Percentiles rank a stretch among this genome's conserved stretches.
Conservation (phyloP, 2,888 invertebrate species). For the Digitonthophagus gazella region DNA sequence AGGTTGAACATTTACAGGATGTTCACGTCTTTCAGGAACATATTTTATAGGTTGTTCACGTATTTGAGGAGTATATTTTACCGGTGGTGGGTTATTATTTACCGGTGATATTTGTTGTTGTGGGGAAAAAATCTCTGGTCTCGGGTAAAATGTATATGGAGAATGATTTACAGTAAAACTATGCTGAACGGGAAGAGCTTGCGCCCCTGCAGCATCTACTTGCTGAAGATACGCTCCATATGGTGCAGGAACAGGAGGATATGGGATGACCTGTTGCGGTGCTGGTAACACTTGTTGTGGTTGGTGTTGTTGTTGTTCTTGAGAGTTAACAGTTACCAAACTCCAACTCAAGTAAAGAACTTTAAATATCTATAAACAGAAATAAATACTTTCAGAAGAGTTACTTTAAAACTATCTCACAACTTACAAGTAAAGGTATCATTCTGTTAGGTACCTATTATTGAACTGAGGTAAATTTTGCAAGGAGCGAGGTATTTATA, state of each 20-base stretch:
- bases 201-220: constrained; percentile 16
- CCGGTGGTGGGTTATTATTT: constrained; percentile 2
- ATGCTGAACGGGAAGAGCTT: constrained; percentile 31
- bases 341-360: not conserved
- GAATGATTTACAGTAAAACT: constrained; percentile 31
- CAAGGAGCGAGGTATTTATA: constrained; percentile 2
- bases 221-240: constrained; percentile 9
- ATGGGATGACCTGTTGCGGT: not conserved
- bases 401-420: not conserved
- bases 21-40: not conserved
- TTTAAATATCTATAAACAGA: not conserved
- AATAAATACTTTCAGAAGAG: not conserved
- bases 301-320: not conserved
- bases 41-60: constrained; percentile 1
- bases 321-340: not conserved
- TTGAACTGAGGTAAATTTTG: constrained; percentile 4
- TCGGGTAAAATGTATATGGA: constrained; percentile 16
- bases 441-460: not conserved
- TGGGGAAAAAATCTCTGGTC: constrained; percentile 11
- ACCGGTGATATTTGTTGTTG: constrained; percentile 20
- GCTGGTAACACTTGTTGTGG: constrained; percentile 6
- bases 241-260: not conserved
- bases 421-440: not conserved
- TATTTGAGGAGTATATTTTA: not conserved
- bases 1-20: not conserved